A percentile compares a stretch with the other conserved stretches of the same genome.
Evolutionary conservation across 2,888 invertebrate species (phyloP).

Genomic region (Schrankia costaestrigalis): DNA sequence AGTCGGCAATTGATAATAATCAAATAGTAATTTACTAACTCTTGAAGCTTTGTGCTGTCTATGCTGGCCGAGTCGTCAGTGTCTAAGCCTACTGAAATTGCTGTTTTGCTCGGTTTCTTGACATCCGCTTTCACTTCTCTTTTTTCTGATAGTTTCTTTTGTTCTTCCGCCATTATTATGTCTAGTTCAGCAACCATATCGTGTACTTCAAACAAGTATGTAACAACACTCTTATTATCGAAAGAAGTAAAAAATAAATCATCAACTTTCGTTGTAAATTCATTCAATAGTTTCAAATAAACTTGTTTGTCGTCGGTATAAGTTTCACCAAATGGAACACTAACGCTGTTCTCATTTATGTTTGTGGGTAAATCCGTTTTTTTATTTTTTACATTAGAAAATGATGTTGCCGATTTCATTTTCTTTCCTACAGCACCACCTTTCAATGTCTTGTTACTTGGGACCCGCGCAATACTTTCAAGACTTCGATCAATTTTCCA

Average conservation of each 20-base stretch:
- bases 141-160: conserved; percentile 43
- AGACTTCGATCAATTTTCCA: conserved; percentile 52
- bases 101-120: conserved; percentile 37
- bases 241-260: conserved; percentile 29
- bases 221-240: conserved; percentile 21
- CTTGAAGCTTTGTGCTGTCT: no score
- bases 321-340: conserved; percentile 12
- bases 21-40: no score
- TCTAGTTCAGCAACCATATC: conserved; percentile 50
- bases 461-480: no score
- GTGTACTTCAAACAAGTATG: conserved; percentile 52
- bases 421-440: conserved; percentile 20
- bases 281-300: conserved; percentile 36
- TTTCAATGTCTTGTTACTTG: conserved; percentile 36
- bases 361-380: no score
- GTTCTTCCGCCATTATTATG: conserved; percentile 38
- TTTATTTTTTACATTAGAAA: not conserved
- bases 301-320: conserved; percentile 35
- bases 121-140: conserved; percentile 19
- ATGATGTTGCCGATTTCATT: conserved; percentile 33
- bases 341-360: no score
- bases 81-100: conserved; percentile 37
- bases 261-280: conserved; percentile 41
- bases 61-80: conserved; percentile 37
- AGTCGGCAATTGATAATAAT: no score